A percentile compares a stretch with the other conserved stretches of the same genome.
phyloP scores from a whole-genome alignment of 2,797 vertebrate species.

The Leptodactylus fallax region DNA sequence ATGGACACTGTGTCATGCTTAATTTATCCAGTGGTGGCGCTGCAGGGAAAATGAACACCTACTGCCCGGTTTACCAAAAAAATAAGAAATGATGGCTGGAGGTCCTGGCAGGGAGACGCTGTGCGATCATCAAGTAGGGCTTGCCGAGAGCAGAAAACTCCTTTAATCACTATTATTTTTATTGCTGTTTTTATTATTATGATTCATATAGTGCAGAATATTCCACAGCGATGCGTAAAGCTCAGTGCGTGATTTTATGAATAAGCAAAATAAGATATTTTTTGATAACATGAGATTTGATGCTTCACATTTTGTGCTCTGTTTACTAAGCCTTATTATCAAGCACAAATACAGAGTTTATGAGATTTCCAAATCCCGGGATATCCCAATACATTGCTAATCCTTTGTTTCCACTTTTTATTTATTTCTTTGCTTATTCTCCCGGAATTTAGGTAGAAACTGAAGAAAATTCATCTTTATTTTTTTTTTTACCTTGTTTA shows the following conservation, averaged over 20 bases:
- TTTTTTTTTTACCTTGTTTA: neutral
- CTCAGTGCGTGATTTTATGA: neutral
- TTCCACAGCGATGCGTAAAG: too few species aligned
- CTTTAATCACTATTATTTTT: too few species aligned
- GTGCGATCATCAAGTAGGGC: too few species aligned
- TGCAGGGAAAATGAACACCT: too few species aligned
- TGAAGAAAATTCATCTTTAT: neutral
- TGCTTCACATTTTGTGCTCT: neutral
- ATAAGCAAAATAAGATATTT: neutral
- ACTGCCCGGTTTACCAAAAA: too few species aligned
- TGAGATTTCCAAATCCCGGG: conserved; percentile 10
- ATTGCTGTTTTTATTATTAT: too few species aligned
- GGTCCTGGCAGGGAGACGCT: too few species aligned
- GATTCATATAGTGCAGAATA: too few species aligned
- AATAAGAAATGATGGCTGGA: too few species aligned
- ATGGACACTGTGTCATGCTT: too few species aligned
- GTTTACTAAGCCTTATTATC: conserved; percentile 25
- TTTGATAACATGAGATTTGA: conserved; percentile 3
- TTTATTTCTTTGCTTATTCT: neutral
- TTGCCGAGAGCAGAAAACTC: too few species aligned
- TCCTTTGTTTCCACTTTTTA: neutral
- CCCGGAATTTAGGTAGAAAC: neutral
- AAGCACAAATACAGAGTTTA: neutral
- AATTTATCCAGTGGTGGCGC: too few species aligned
- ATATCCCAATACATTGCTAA: conserved; percentile 1